Conservation (phyloP, 2,113 vertebrate genomes). For the Crotalus tigris region DNA sequence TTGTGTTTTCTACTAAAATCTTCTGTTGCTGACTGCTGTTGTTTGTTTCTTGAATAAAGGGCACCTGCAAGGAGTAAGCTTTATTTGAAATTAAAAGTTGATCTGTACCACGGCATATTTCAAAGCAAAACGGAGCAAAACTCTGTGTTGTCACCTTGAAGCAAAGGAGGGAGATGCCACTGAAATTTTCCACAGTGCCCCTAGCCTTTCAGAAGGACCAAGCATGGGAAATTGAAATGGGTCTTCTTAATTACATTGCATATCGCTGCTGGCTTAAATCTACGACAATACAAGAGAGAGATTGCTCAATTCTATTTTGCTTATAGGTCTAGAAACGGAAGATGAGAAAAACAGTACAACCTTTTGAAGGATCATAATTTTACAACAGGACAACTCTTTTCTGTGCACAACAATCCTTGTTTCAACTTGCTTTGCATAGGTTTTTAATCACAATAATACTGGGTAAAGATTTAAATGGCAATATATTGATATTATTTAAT, state of each 20-base stretch:
- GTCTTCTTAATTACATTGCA: background rate
- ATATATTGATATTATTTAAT: background rate
- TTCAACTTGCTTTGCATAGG: background rate
- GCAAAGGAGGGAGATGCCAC: background rate
- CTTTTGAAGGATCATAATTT: background rate
- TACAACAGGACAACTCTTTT: background rate
- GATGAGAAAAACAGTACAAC: background rate
- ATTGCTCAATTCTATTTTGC: background rate
- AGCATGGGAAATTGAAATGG: background rate
- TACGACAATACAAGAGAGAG: background rate
- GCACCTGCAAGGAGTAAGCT: too few species aligned
- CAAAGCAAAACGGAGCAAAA: background rate
- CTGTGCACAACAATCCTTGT: background rate
- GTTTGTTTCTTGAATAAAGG: background rate
- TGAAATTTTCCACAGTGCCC: background rate
- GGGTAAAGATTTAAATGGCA: background rate
- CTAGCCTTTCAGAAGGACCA: background rate
- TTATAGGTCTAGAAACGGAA: background rate
- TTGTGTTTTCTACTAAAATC: background rate
- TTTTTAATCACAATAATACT: background rate
- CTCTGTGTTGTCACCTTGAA: background rate
- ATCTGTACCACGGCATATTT: background rate
- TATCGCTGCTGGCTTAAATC: background rate
- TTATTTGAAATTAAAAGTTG: background rate
- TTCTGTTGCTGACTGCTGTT: background rate